A percentile compares a stretch with the other conserved stretches of the same genome.
Conservation (phyloP, 2,113 vertebrate genomes). For the Tyrannus savana region DNA sequence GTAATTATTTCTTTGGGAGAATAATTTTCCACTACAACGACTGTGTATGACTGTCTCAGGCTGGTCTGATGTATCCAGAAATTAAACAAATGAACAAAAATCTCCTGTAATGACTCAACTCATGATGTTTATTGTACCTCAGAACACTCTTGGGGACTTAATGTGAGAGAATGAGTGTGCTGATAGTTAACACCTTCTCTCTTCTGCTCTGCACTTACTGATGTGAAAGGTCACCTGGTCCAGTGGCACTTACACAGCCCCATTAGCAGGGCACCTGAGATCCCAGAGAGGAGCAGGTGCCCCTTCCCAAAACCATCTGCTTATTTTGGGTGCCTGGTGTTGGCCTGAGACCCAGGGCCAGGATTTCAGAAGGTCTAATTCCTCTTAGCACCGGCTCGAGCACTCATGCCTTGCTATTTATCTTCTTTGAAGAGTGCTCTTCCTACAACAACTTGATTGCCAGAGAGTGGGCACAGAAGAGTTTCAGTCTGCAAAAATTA, state of each 20-base stretch:
- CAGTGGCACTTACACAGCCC: not conserved
- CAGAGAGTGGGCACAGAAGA: constrained; percentile 7
- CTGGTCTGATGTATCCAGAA: not conserved
- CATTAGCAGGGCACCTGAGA: not conserved
- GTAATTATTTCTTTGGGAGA: constrained; percentile 12
- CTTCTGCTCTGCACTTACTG: not conserved
- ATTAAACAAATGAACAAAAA: not conserved
- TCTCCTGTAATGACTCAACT: not conserved
- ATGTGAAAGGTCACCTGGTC: not conserved
- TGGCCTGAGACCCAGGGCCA: not conserved
- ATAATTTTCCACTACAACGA: constrained; percentile 10
- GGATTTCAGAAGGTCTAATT: not conserved
- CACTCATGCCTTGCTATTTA: not conserved
- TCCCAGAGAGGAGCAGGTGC: not conserved
- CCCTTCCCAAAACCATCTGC: not conserved
- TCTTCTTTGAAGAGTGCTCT: not conserved
- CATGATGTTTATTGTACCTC: not conserved
- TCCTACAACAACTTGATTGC: not conserved
- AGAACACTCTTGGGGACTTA: not conserved
- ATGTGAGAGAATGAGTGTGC: not conserved
- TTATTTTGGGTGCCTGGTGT: not conserved
- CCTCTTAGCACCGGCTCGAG: not conserved
- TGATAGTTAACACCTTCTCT: not conserved
- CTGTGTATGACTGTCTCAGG: not conserved
- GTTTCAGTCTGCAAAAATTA: constrained; percentile 12